Evolutionary conservation across 2,888 invertebrate genomes (phyloP).

Genomic region (Thalpophila matura): DNA sequence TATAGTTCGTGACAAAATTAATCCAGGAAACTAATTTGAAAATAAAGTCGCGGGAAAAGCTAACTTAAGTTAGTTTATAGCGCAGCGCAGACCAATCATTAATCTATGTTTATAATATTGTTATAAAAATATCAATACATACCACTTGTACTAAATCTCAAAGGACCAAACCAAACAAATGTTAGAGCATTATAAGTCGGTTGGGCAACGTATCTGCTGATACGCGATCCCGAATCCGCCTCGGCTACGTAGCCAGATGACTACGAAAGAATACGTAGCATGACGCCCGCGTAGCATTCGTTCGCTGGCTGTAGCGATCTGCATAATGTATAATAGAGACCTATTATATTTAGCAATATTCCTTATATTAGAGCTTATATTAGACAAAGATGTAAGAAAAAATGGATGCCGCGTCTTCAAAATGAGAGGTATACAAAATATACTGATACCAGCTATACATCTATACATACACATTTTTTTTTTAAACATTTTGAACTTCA

Average conservation of each 20-base stretch:
- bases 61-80: too few relatives aligned
- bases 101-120: constrained; percentile 1
- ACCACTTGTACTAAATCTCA: background rate
- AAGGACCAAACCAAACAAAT: constrained; percentile 13
- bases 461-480: too few relatives aligned
- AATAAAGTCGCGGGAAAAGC: background rate
- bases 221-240: too few relatives aligned
- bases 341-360: background rate
- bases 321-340: constrained; percentile 9
- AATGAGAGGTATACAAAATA: too few relatives aligned
- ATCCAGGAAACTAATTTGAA: background rate
- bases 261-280: constrained; percentile 50
- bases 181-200: constrained; percentile 2
- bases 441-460: too few relatives aligned
- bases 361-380: constrained; percentile 7
- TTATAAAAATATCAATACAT: constrained; percentile 2
- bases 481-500: too few relatives aligned
- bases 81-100: too few relatives aligned
- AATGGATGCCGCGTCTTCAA: too few relatives aligned
- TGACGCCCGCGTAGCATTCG: constrained; percentile 17
- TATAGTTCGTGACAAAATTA: background rate
- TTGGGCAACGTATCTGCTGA: too few relatives aligned
- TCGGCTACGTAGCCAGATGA: constrained; percentile 15
- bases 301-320: constrained; percentile 37
- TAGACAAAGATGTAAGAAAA: too few relatives aligned